A percentile compares a stretch with the other conserved stretches of the same genome.
These are phyloP conservation scores for Chrysaora quinquecirrha DNA, from an alignment of 30 jellyfish, hydroid and myxozoan species.

Conservation along the genomic window DNA sequence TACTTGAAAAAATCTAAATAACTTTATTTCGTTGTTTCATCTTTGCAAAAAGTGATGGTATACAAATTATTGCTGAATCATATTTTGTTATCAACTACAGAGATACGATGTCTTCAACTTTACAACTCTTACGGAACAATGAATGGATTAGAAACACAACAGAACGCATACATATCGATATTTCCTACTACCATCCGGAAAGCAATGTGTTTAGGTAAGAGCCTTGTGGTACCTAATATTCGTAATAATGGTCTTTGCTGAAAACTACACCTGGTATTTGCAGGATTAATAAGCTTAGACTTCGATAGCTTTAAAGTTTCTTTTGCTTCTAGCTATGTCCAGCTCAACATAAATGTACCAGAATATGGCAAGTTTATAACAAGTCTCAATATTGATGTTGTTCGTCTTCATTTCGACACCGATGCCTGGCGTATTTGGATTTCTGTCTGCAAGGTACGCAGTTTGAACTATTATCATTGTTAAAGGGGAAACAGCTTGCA, in stretches of 20 bases:
- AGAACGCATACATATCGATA: background rate
- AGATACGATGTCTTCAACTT: conserved; percentile 5
- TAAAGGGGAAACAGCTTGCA: too few relatives aligned
- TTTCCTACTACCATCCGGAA: conserved; percentile 23
- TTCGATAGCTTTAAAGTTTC: too few relatives aligned
- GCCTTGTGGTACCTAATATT: too few relatives aligned
- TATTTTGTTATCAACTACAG: background rate
- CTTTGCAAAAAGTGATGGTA: too few relatives aligned
- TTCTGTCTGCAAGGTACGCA: background rate
- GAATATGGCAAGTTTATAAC: background rate
- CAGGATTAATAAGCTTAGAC: too few relatives aligned
- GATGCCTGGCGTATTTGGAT: background rate
- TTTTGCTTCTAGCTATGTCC: background rate
- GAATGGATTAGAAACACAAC: conserved; percentile 3
- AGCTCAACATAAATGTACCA: background rate
- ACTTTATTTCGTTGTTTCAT: too few relatives aligned
- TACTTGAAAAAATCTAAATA: too few relatives aligned
- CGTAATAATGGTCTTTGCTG: too few relatives aligned
- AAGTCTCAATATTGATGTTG: background rate
- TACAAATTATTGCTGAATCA: too few relatives aligned
- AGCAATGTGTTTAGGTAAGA: conserved; percentile 7
- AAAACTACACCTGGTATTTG: too few relatives aligned
- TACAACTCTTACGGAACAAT: background rate
- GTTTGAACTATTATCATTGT: too few relatives aligned
- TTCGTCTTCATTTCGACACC: background rate